Base-by-base conservation (phyloP, 2,113 vertebrate species). In the Tiliqua scincoides region DNA sequence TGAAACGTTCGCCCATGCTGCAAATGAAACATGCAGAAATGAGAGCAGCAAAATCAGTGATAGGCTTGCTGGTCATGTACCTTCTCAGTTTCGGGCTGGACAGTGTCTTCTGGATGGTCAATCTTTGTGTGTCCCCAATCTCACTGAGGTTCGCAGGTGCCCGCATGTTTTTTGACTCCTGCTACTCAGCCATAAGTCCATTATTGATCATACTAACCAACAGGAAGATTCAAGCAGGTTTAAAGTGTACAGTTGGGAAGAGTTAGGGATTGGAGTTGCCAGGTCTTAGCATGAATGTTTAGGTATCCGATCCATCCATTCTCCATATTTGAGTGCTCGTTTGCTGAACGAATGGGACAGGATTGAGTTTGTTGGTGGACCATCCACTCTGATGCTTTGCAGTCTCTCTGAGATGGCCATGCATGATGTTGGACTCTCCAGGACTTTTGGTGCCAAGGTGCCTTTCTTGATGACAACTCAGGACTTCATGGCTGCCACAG, bases 121-220 rank as follows among this genome's bases (percentile, higher is more conserved):
- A 79, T 25, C 84, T 93, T 54, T 89, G 82, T 21, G 62, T 85
- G 18, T 27, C 84, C 54, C 67, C 79, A 48, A 54, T 83, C 35
- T 89, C 90, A 61, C 77, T 84, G 15, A 61, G 67, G 14, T 62
- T 90, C 37, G 87, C 85, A 63, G 89, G 91, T 63, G 80, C 87
- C 35, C 71, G 77, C 3, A 87, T 90, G 43, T 93, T 91, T 37
- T 90, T 93, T 89, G 87, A 89, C 61, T 91, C 85, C 6, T 89
- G 85, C 73, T 93, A 83, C 27, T 90, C 87, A 40, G 86, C 90
- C 48, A 77, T 93, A 73, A 88, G 89, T 30, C 85, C 90, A 14
- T 37, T 91, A 74, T 59, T 91, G 43, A 90, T 93, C 30, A 93
- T 91, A n/a, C 72, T 81, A 65, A 87, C 87, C 9, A 93, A 93